These are phyloP conservation scores for Ptychoptera contaminata DNA, from an alignment of 2,888 invertebrate species.

Conservation along the genomic window DNA sequence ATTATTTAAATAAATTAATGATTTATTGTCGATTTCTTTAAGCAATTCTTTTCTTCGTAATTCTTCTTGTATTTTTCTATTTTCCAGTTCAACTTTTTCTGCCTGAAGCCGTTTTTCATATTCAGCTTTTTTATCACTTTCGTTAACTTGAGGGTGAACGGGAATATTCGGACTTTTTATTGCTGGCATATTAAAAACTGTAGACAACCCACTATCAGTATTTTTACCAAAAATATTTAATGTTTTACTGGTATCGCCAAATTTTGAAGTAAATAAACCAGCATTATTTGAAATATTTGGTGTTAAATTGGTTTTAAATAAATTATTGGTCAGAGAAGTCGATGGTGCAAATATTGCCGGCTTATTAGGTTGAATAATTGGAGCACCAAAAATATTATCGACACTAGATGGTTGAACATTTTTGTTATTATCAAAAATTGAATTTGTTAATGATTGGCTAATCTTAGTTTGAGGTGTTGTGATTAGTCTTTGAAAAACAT, in stretches of 20 bases:
- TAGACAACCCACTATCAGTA: slow-evolving; percentile 8
- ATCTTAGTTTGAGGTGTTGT: too few relatives aligned
- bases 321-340: too few relatives aligned
- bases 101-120: slow-evolving; percentile 5
- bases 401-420: not conserved
- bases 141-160: slow-evolving; percentile 3
- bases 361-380: too few relatives aligned
- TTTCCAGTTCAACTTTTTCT: slow-evolving; percentile 14
- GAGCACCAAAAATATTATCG: slow-evolving; percentile 10
- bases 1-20: slow-evolving; percentile 6
- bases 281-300: slow-evolving; percentile 1
- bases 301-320: not conserved
- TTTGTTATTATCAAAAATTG: too few relatives aligned
- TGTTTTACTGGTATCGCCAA: slow-evolving; percentile 2
- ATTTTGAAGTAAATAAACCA: not conserved
- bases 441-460: too few relatives aligned
- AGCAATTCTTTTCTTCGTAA: slow-evolving; percentile 10
- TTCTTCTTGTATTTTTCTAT: slow-evolving; percentile 11
- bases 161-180: not conserved
- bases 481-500: too few relatives aligned
- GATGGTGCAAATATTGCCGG: too few relatives aligned
- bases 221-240: slow-evolving; percentile 11
- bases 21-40: slow-evolving; percentile 8
- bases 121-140: slow-evolving; percentile 4
- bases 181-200: slow-evolving; percentile 8